A percentile compares a stretch with the other conserved stretches of the same genome.
These are phyloP conservation scores for Semnopithecus entellus DNA, from an alignment of 2,113 vertebrate species.

Conservation along the genomic window DNA sequence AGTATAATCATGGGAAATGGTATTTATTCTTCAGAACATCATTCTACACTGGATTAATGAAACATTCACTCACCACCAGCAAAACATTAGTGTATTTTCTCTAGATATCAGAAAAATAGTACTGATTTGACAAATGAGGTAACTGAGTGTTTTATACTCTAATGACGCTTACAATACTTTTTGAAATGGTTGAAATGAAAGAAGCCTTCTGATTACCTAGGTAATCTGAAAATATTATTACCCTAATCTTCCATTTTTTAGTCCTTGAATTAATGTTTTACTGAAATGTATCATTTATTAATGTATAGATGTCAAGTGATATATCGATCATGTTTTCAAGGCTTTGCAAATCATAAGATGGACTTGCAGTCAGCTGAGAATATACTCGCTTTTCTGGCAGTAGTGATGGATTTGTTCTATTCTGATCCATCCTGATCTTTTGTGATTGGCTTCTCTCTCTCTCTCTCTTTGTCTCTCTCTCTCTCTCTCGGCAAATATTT, in stretches of 20 bases:
- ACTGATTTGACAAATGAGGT: neutral
- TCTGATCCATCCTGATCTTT: constrained; percentile 21
- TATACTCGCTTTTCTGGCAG: neutral
- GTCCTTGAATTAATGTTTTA: neutral
- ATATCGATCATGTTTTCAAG: neutral
- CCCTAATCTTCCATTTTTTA: neutral
- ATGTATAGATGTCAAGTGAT: neutral
- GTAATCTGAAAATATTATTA: neutral
- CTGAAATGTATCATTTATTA: neutral
- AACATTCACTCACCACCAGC: neutral
- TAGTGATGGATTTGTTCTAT: neutral
- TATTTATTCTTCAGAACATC: neutral
- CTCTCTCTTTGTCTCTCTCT: neutral
- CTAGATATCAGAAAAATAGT: neutral
- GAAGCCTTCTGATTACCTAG: neutral
- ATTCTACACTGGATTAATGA: neutral
- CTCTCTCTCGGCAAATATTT: constrained; percentile 41
- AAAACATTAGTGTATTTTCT: neutral
- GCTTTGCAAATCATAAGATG: neutral
- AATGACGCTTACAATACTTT: constrained; percentile 5
- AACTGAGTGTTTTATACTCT: neutral
- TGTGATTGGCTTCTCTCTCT: neutral
- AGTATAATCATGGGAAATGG: neutral
- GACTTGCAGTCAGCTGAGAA: neutral
- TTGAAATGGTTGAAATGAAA: constrained; percentile 6